Conservation (phyloP, 1,140 invertebrate species). For the Bombus haemorrhoidalis region DNA sequence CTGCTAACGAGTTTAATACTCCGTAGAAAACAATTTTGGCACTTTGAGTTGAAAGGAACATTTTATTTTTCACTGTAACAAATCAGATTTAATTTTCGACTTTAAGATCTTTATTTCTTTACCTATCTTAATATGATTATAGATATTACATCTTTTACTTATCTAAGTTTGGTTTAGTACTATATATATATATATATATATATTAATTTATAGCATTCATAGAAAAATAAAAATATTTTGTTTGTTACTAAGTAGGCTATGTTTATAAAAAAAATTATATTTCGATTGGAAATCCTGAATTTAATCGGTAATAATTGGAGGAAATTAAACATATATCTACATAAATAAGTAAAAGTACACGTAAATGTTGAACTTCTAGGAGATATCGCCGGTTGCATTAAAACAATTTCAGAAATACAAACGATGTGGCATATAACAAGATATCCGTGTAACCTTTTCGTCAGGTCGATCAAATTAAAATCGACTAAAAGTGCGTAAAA, state of each 20-base stretch:
- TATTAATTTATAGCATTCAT: neutral
- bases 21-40: neutral
- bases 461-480: neutral
- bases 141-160: neutral
- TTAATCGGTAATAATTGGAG: neutral
- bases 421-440: neutral
- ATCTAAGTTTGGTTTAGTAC: neutral
- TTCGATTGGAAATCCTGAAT: neutral
- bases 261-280: neutral
- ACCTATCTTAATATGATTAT: neutral
- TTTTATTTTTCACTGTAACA: neutral
- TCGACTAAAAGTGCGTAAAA: neutral
- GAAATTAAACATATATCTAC: neutral
- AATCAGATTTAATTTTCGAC: neutral
- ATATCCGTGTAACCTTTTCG: neutral
- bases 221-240: neutral
- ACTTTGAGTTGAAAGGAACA: neutral
- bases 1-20: no score
- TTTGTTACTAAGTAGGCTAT: neutral
- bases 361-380: neutral
- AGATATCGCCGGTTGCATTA: neutral
- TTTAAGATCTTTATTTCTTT: neutral
- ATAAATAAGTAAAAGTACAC: neutral
- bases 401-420: neutral
- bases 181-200: no score